Percentiles rank a stretch among this genome's conserved stretches.
Evolutionary conservation across 30 jellyfish, hydroid and myxozoan species (phyloP).

Genomic region (Kudoa iwatai): DNA sequence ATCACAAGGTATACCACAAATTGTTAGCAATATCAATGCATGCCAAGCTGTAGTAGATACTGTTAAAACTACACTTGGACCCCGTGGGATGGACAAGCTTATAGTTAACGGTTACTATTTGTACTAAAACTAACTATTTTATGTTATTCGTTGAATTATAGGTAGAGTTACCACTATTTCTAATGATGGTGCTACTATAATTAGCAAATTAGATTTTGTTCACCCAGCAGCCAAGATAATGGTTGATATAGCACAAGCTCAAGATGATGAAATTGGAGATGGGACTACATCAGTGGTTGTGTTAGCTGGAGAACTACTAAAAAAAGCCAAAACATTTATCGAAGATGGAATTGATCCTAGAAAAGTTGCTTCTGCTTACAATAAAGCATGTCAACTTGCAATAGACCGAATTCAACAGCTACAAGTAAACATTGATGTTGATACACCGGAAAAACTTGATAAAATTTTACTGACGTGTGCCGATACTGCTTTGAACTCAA

Average conservation of each 20-base stretch:
- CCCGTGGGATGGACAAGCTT: conserved; percentile 96
- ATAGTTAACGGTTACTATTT: conserved; percentile 31
- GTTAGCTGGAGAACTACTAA: conserved; percentile 51
- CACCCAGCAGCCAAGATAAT: conserved; percentile 89
- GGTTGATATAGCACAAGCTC: conserved; percentile 78
- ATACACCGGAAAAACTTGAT: background rate
- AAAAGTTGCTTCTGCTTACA: conserved; percentile 21
- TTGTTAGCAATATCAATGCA: conserved; percentile 76
- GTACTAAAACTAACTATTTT: background rate
- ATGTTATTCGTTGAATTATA: background rate
- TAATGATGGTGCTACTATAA: conserved; percentile 82
- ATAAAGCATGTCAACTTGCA: conserved; percentile 13
- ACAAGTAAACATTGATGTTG: background rate
- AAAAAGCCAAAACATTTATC: conserved; percentile 24
- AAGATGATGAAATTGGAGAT: conserved; percentile 98
- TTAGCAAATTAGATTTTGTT: conserved; percentile 23
- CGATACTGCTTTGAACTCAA: conserved; percentile 63
- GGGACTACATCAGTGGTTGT: conserved; percentile 77
- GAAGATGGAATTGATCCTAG: conserved; percentile 96
- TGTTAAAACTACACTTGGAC: conserved; percentile 87
- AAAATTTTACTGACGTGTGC: conserved; percentile 80
- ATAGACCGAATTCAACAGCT: conserved; percentile 3
- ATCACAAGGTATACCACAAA: conserved; percentile 91
- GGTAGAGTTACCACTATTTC: conserved; percentile 52
- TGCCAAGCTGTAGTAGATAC: conserved; percentile 97